phyloP scores from a whole-genome alignment of 2,888 invertebrate species.

The Serripes groenlandicus region DNA sequence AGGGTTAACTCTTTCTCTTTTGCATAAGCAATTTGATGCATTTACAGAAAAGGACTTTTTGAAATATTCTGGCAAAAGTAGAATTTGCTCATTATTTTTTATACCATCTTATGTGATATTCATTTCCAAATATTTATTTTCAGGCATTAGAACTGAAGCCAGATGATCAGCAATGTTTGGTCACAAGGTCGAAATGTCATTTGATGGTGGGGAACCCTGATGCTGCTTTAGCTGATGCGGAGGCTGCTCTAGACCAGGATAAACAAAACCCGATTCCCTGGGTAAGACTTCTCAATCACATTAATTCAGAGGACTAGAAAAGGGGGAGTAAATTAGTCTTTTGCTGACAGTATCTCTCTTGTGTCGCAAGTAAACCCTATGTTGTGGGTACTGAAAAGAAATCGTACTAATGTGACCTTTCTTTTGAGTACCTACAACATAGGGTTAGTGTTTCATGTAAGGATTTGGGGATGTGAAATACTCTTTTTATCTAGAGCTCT shows the following conservation, averaged over 20 bases:
- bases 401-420: too few relatives aligned
- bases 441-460: too few relatives aligned
- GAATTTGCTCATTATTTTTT: neutral
- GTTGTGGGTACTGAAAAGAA: too few relatives aligned
- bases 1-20: neutral
- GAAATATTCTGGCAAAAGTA: neutral
- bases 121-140: constrained; percentile 23
- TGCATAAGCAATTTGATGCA: neutral
- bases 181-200: constrained; percentile 96
- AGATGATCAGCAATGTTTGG: constrained; percentile 94
- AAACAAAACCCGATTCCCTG: constrained; percentile 78
- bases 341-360: too few relatives aligned
- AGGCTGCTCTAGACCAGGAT: constrained; percentile 90
- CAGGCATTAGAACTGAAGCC: constrained; percentile 93
- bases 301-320: too few relatives aligned
- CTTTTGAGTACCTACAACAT: too few relatives aligned
- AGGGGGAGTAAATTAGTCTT: too few relatives aligned
- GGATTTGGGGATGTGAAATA: too few relatives aligned
- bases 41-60: neutral
- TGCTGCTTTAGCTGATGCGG: constrained; percentile 94
- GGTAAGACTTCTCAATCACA: too few relatives aligned
- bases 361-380: too few relatives aligned
- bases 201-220: constrained; percentile 94
- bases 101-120: neutral
- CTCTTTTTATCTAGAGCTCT: too few relatives aligned